Evolutionary conservation across 2,888 invertebrate genomes (phyloP).

Genomic region (Acleris literana): DNA sequence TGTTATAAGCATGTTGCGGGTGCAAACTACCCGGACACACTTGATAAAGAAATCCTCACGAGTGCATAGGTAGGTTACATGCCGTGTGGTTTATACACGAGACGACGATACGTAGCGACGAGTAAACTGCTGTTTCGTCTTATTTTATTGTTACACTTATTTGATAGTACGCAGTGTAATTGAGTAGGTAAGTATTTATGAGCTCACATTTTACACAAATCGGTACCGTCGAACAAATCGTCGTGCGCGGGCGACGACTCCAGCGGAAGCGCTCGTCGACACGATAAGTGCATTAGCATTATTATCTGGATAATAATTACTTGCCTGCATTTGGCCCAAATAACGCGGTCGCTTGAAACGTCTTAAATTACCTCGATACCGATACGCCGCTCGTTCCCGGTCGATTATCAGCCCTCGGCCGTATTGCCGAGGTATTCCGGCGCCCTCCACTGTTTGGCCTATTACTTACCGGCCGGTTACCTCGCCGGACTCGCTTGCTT

Average conservation of each 20-base stretch:
- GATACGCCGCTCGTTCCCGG: slow-evolving; percentile 59
- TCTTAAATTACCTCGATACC: slow-evolving; percentile 72
- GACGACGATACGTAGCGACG: too few species aligned
- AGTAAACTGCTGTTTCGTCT: too few species aligned
- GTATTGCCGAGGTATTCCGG: slow-evolving; percentile 47
- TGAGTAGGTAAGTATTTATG: slow-evolving; percentile 13
- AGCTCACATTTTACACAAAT: slow-evolving; percentile 32
- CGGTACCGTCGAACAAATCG: slow-evolving; percentile 55
- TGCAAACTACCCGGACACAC: too few species aligned
- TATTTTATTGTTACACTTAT: too few species aligned
- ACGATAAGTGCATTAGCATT: slow-evolving; percentile 84
- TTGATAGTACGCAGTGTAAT: neutral
- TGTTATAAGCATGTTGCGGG: too few species aligned
- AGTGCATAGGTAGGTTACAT: too few species aligned
- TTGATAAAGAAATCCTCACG: too few species aligned
- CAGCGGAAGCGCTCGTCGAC: slow-evolving; percentile 79
- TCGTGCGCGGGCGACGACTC: slow-evolving; percentile 53
- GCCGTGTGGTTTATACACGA: too few species aligned
- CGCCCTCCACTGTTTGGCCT: slow-evolving; percentile 68
- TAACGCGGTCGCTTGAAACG: slow-evolving; percentile 71
- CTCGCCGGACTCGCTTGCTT: slow-evolving; percentile 46
- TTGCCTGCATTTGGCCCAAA: slow-evolving; percentile 81
- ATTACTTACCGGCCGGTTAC: slow-evolving; percentile 71
- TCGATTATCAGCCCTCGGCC: slow-evolving; percentile 56
- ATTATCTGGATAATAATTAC: slow-evolving; percentile 83